Conservation (phyloP, 2,888 invertebrate species). For the Entomobrya proxima region DNA sequence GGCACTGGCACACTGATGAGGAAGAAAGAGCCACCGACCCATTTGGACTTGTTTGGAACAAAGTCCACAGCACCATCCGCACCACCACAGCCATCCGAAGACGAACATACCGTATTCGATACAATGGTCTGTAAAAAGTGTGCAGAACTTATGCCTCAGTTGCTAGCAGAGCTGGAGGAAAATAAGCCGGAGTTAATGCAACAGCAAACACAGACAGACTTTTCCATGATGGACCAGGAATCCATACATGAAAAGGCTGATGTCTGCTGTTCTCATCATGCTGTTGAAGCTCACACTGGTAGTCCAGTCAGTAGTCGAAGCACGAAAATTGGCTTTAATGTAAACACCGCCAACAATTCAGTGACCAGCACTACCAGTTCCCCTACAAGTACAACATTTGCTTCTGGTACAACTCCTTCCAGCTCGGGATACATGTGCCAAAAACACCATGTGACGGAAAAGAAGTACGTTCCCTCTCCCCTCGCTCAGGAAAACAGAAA, state of each 20-base stretch:
- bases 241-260: neutral
- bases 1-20: neutral
- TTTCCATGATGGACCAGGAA: slow-evolving; percentile 1
- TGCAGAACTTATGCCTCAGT: slow-evolving; percentile 47
- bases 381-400: slow-evolving; percentile 3
- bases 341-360: neutral
- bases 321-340: neutral
- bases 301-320: neutral
- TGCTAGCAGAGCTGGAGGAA: slow-evolving; percentile 26
- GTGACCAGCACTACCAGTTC: neutral
- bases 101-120: slow-evolving; percentile 47
- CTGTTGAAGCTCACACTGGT: neutral
- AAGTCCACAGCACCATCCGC: neutral
- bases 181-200: slow-evolving; percentile 46
- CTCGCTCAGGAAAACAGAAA: slow-evolving; percentile 60
- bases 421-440: slow-evolving; percentile 60
- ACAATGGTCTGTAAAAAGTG: slow-evolving; percentile 59
- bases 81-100: neutral
- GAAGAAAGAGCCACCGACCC: slow-evolving; percentile 50
- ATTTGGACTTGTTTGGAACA: slow-evolving; percentile 44
- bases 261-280: too few species aligned
- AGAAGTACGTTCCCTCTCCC: slow-evolving; percentile 64
- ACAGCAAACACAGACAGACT: slow-evolving; percentile 60
- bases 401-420: slow-evolving; percentile 40
- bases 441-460: slow-evolving; percentile 55